Base-by-base conservation (phyloP, 1,140 invertebrate species). In the Zaprionus nigranus region DNA sequence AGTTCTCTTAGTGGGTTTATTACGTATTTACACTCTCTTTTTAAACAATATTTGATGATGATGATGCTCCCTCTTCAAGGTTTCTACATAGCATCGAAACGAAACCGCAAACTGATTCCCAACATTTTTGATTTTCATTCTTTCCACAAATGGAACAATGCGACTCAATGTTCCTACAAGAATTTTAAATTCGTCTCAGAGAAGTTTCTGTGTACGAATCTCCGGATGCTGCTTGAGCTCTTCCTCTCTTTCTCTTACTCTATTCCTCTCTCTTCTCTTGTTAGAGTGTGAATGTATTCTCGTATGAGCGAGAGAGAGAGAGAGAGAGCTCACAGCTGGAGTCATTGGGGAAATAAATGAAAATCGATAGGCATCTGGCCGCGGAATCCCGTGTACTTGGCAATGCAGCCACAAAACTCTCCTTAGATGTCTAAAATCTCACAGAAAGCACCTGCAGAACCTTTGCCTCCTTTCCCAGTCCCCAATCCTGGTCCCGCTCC, bases 311-410 rank as follows among this genome's bases (percentile, higher is more conserved):
- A 51, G 24, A 60, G 12, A 22, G 3, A 43, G 12, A 22, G 3
- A 43, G 28, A 34, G 13, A 68, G 46, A 36, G 43, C 26, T 70
- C 34, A 20, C 20, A 40, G 53, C 20, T 49, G 61, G 54, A 64
- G 28, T 15, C 49, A 34, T 72, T 65, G 61, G 71, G 71, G 46
- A 61, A 82, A 90, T 77, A 58, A 80, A 66, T 79, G 64, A 91
- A 79, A 82, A 91, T 85, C 82, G 56, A 85, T 91, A 90, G 85
- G 81, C 84, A 93, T 93, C 92, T 93, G 92, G 91, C 79, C 91
- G 88, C 87, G 82, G 85, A 92, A 88, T 88, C 79, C 91, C 92
- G 92, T 92, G 92, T 92, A 91, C 75, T 92, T 92, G 91, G 91
- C 86, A 92, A 91, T 90, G 87, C 81, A 79, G 79, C 78, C 69